Conservation (phyloP, 92 coral and sea anemone genomes). For the Porites divaricata region DNA sequence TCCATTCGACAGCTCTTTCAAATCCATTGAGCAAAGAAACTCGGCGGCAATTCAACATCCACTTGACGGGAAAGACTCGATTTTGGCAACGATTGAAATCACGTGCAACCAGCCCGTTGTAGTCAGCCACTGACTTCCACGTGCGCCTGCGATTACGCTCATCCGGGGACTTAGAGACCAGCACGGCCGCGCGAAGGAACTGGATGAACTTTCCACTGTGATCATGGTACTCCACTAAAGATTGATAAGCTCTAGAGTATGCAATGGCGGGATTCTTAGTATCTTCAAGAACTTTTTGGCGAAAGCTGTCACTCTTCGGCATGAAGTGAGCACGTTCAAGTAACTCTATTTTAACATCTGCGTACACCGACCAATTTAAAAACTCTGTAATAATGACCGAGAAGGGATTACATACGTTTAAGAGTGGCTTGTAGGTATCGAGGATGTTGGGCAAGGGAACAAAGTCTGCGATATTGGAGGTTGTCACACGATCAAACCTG, state of each 20-base stretch:
- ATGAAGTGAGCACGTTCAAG: not conserved
- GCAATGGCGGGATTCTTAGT: slow-evolving; percentile 55
- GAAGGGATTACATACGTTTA: slow-evolving; percentile 42
- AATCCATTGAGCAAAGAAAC: slow-evolving; percentile 41
- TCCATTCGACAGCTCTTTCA: slow-evolving; percentile 67
- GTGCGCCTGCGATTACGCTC: slow-evolving; percentile 3
- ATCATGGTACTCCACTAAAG: slow-evolving; percentile 57
- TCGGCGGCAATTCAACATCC: slow-evolving; percentile 65
- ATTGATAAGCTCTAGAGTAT: slow-evolving; percentile 9
- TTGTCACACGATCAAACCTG: slow-evolving; percentile 65
- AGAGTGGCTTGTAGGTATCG: slow-evolving; percentile 37
- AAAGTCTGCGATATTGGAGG: slow-evolving; percentile 69
- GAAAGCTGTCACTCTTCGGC: slow-evolving; percentile 18
- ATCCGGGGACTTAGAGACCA: slow-evolving; percentile 10
- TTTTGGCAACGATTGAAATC: slow-evolving; percentile 62
- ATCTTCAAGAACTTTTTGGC: slow-evolving; percentile 51
- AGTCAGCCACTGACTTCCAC: slow-evolving; percentile 46
- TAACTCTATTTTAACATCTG: not conserved
- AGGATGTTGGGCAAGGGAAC: slow-evolving; percentile 55
- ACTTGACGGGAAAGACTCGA: slow-evolving; percentile 59
- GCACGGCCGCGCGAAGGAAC: slow-evolving; percentile 67
- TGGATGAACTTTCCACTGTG: slow-evolving; percentile 49
- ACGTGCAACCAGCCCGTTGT: slow-evolving; percentile 61
- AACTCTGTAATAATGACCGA: slow-evolving; percentile 71
- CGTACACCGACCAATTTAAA: slow-evolving; percentile 35